A percentile compares a stretch with the other conserved stretches of the same genome.
These are phyloP conservation scores for Harpagifer antarcticus DNA, from an alignment of 2,797 vertebrate species.

Conservation along the genomic window DNA sequence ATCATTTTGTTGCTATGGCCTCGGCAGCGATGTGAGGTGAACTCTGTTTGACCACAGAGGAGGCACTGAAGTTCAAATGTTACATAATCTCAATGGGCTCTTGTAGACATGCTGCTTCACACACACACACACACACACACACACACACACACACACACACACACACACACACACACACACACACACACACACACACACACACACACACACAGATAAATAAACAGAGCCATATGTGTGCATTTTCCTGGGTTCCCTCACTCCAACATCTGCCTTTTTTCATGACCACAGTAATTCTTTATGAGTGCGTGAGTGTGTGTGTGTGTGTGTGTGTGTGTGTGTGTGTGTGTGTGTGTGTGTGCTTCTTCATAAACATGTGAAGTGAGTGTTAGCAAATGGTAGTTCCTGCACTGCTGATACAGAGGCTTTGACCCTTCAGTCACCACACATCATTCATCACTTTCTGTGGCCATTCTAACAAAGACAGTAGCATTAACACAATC, in stretches of 20 bases:
- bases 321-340: conserved; percentile 25
- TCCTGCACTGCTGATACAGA: conserved; percentile 27
- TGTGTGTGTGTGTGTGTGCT: conserved; percentile 19
- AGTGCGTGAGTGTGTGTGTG: not conserved
- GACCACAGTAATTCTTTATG: conserved; percentile 29
- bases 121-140: conserved; percentile 10
- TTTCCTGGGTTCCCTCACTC: conserved; percentile 35
- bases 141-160: not conserved
- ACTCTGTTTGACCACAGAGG: conserved; percentile 53
- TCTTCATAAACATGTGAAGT: conserved; percentile 43
- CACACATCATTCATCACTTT: conserved; percentile 28
- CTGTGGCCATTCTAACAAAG: not conserved
- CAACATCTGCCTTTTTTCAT: conserved; percentile 56
- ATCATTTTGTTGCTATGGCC: conserved; percentile 8
- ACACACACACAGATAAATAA: conserved; percentile 24
- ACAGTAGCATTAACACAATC: not conserved
- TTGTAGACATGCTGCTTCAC: conserved; percentile 12
- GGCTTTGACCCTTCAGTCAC: conserved; percentile 20
- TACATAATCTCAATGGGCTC: conserved; percentile 42
- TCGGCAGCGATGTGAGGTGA: conserved; percentile 25
- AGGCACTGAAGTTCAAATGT: conserved; percentile 57
- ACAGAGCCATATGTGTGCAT: conserved; percentile 5
- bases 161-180: not conserved
- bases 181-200: conserved; percentile 14
- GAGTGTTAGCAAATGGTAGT: conserved; percentile 56